Evolutionary conservation across 2,888 invertebrate species (phyloP).

Genomic region (Tenthredo amoena): DNA sequence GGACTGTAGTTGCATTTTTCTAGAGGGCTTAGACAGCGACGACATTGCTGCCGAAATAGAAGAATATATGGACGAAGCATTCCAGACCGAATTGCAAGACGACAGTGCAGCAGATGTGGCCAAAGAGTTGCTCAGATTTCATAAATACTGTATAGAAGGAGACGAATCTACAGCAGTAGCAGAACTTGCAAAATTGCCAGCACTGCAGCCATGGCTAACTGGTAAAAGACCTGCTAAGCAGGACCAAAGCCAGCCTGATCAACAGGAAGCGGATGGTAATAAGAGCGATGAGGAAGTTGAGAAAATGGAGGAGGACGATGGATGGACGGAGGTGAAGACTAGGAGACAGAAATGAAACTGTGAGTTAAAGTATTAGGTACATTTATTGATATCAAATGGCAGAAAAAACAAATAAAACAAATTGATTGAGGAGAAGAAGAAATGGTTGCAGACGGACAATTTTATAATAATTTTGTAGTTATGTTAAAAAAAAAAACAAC

Average conservation of each 20-base stretch:
- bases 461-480: neutral
- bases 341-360: conserved; percentile 66
- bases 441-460: neutral
- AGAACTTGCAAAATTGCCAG: conserved; percentile 69
- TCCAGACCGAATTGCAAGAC: conserved; percentile 71
- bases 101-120: conserved; percentile 71
- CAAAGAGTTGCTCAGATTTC: conserved; percentile 69
- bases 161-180: conserved; percentile 59
- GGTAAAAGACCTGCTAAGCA: conserved; percentile 47
- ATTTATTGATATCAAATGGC: conserved; percentile 30
- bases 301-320: conserved; percentile 66
- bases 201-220: conserved; percentile 69
- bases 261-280: neutral
- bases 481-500: neutral
- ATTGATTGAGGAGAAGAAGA: neutral
- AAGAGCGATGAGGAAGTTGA: conserved; percentile 53
- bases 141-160: conserved; percentile 65
- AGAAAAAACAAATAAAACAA: neutral
- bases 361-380: conserved; percentile 4
- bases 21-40: conserved; percentile 65
- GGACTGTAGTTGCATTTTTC: conserved; percentile 46
- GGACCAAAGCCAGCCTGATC: conserved; percentile 27
- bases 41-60: conserved; percentile 72
- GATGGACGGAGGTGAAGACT: conserved; percentile 70
- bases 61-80: conserved; percentile 70